Evolutionary conservation across 2,888 invertebrate genomes (phyloP).

Genomic region (Pollenia labialis): DNA sequence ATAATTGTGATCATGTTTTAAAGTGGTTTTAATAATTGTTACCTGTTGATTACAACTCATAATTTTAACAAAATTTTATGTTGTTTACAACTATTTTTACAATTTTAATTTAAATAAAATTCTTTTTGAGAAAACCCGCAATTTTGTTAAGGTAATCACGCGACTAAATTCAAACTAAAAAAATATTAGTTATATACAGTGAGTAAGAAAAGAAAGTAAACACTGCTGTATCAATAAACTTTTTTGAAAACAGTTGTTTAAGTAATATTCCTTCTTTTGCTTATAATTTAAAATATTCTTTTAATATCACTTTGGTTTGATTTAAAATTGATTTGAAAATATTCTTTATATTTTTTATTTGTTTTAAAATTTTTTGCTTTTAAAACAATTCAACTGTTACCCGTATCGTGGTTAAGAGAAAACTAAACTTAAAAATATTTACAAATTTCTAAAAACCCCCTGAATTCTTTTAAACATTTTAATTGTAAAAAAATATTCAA

Average conservation of each 20-base stretch:
- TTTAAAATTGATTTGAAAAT: neutral
- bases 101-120: neutral
- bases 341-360: neutral
- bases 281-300: neutral
- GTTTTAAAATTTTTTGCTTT: neutral
- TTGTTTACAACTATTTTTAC: constrained; percentile 30
- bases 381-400: neutral
- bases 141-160: constrained; percentile 6
- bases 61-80: constrained; percentile 47
- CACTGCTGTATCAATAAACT: too few species aligned
- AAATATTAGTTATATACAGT: neutral
- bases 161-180: neutral
- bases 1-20: constrained; percentile 44
- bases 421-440: constrained; percentile 54
- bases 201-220: neutral
- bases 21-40: constrained; percentile 62
- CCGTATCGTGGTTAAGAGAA: constrained; percentile 47
- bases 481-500: constrained; percentile 29
- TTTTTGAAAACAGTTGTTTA: too few species aligned
- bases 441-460: constrained; percentile 46
- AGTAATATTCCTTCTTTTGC: too few species aligned
- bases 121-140: neutral
- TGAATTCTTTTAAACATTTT: neutral
- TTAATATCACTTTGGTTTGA: neutral
- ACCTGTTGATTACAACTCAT: constrained; percentile 51